Conservation (phyloP, 2,888 invertebrate species). For the Pollenia labialis region DNA sequence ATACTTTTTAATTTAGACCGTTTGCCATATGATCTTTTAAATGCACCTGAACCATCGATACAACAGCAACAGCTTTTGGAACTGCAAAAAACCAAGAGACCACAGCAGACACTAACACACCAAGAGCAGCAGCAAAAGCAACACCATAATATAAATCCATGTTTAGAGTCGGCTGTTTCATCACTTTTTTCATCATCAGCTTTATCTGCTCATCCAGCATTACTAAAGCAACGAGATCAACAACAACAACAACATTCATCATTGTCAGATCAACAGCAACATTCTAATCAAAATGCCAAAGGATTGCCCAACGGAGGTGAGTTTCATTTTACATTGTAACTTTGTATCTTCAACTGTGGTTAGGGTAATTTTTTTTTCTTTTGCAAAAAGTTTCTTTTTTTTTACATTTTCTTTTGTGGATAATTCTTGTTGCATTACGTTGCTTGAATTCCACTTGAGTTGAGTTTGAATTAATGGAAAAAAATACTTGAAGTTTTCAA, state of each 20-base stretch:
- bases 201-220: slow-evolving; percentile 69
- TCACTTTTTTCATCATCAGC: slow-evolving; percentile 71
- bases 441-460: background rate
- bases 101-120: slow-evolving; percentile 72
- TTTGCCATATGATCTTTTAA: slow-evolving; percentile 83
- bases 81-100: slow-evolving; percentile 73
- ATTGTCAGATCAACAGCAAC: slow-evolving; percentile 81
- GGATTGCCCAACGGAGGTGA: slow-evolving; percentile 84
- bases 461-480: slow-evolving; percentile 24
- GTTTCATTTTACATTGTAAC: slow-evolving; percentile 70
- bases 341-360: slow-evolving; percentile 10
- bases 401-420: background rate
- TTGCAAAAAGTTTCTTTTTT: background rate
- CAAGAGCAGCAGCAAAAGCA: slow-evolving; percentile 73
- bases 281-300: slow-evolving; percentile 84
- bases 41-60: slow-evolving; percentile 80
- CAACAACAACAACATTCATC: slow-evolving; percentile 82
- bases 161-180: slow-evolving; percentile 71
- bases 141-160: slow-evolving; percentile 74
- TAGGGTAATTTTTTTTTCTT: background rate
- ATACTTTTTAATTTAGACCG: slow-evolving; percentile 84
- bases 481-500: background rate
- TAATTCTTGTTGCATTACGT: slow-evolving; percentile 10
- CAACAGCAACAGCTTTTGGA: slow-evolving; percentile 77
- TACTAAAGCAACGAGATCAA: slow-evolving; percentile 58